Evolutionary conservation across 2,113 vertebrate genomes (phyloP).

Genomic region (Solenodon paradoxus): DNA sequence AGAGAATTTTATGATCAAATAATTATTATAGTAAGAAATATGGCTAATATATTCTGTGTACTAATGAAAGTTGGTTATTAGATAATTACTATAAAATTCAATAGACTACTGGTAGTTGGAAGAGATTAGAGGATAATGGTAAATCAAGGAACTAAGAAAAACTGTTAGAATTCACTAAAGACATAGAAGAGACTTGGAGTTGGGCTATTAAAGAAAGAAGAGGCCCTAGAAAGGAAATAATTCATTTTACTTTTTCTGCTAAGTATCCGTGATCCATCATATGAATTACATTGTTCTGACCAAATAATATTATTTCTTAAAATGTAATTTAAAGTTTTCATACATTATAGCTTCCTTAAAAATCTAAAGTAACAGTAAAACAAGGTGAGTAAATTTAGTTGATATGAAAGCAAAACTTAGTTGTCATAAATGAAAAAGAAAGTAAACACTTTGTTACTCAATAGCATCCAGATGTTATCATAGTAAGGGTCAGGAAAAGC

Average conservation of each 20-base stretch:
- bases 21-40: constrained; percentile 18
- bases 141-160: background rate
- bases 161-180: background rate
- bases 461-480: background rate
- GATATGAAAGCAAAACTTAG: background rate
- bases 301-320: background rate
- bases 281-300: background rate
- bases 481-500: background rate
- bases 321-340: background rate
- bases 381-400: background rate
- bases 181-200: background rate
- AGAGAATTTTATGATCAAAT: background rate
- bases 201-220: background rate
- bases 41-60: background rate
- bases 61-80: background rate
- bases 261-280: background rate
- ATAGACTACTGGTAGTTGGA: background rate
- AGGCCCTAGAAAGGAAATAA: background rate
- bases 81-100: constrained; percentile 22
- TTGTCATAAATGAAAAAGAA: background rate
- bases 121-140: background rate
- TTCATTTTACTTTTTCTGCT: background rate
- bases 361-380: background rate
- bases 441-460: background rate
- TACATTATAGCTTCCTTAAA: background rate